Conservation (phyloP, 2,797 vertebrate genomes). For the Dipus sagitta region DNA sequence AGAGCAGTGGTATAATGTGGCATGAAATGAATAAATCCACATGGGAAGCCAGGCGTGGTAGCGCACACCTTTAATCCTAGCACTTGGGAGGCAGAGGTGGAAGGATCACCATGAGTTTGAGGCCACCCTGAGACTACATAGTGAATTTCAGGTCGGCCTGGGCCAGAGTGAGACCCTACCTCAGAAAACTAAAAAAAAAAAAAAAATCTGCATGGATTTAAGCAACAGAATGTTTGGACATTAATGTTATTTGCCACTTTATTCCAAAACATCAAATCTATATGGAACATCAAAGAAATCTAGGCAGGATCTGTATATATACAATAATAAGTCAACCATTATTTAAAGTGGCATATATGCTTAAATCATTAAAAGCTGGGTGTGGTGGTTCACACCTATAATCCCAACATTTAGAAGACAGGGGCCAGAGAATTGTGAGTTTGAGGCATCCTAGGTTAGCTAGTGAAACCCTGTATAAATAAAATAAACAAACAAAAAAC, state of each 20-base stretch:
- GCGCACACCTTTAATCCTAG: no score
- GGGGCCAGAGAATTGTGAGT: background rate
- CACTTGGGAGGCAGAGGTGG: no score
- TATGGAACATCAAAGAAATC: background rate
- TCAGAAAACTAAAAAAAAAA: no score
- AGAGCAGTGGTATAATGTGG: background rate
- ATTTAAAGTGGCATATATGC: no score
- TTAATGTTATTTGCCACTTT: background rate
- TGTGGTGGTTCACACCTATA: background rate
- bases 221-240: background rate
- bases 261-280: constrained; percentile 17
- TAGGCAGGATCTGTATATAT: background rate
- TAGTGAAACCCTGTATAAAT: background rate
- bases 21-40: background rate
- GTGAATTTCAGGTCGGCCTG: no score
- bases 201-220: background rate
- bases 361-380: background rate
- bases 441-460: background rate
- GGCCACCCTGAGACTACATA: no score
- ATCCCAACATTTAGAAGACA: background rate
- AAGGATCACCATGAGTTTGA: no score
- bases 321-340: background rate
- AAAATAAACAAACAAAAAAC: background rate
- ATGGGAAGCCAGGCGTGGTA: no score
- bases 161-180: no score